Conservation (phyloP, 2,888 invertebrate genomes). For the Subacronicta megacephala region DNA sequence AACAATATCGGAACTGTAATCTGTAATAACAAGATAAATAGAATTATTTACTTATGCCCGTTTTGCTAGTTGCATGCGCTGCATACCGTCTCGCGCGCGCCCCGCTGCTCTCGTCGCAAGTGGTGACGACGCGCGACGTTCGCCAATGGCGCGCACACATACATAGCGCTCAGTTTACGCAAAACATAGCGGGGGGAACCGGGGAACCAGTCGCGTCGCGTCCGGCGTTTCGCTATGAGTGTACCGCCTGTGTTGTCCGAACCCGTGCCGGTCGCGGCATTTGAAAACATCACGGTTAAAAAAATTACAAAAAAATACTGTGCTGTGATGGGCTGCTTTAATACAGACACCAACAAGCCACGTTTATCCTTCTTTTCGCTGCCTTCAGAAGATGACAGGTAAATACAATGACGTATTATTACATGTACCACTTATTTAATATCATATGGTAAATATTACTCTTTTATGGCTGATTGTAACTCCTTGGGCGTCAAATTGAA, state of each 20-base stretch:
- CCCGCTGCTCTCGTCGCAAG: not conserved
- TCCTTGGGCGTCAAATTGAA: too few species aligned
- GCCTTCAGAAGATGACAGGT: conserved; percentile 35
- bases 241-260: not conserved
- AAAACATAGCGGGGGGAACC: conserved; percentile 32
- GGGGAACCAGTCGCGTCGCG: conserved; percentile 15
- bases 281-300: not conserved
- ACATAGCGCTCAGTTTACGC: conserved; percentile 1
- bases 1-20: too few species aligned
- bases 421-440: too few species aligned
- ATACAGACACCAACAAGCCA: conserved; percentile 28
- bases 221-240: conserved; percentile 10
- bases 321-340: conserved; percentile 26
- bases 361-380: conserved; percentile 40
- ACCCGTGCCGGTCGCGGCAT: too few species aligned
- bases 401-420: not conserved
- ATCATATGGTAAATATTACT: too few species aligned
- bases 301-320: conserved; percentile 36
- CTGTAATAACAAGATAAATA: too few species aligned
- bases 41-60: too few species aligned
- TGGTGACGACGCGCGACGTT: too few species aligned
- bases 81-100: too few species aligned
- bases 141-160: conserved; percentile 24
- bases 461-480: too few species aligned
- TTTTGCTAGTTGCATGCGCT: too few species aligned